Base-by-base conservation (phyloP, 2,113 vertebrate genomes). In the Pseudopipra pipra region DNA sequence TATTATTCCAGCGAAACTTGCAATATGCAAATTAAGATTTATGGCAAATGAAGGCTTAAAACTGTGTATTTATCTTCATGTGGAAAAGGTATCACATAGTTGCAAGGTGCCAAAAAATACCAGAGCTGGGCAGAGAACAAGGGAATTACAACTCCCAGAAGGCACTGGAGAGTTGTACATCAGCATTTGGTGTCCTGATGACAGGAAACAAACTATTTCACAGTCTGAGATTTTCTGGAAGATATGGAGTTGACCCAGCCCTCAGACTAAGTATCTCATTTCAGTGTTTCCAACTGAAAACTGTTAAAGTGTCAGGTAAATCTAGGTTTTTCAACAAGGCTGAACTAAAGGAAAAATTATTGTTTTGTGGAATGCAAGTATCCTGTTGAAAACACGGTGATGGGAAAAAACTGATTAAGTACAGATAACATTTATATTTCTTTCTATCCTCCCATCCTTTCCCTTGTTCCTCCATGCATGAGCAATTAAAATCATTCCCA, bases 191-290 rank as follows among this genome's bases (percentile, higher is more conserved):
- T 68, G 73, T 95, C 76, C 86, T 87, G 89, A 92, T 95, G 92
- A 96, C 92, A 96, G 95, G 92, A 95, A 96, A 95, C 92, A 94
- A 96, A 96, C 83, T 86, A 65, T 92, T 96, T 94, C 90, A 92
- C 88, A 94, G 93, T 74, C 90, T 95, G 80, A 96, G 93, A 92
- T 94, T 91, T 94, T 93, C 93, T 92, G 88, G 86, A 93, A 95
- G 95, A 95, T 95, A 86, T 0, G 31, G 72, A 83, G 47, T 41
- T 89, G 93, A 90, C 92, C 92, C 92, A 91, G 82, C 79, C 90
- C 90, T 93, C 85, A 86, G 31, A 59, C 82, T 35, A 52, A 90
- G 79, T 88, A 84, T 97, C 76, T 74, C 5, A 7, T 94, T 95
- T 96, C 90, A 77, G 47, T 5, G 3, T 92, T 95, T 91, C 91